phyloP scores from a whole-genome alignment of 2,888 invertebrate species.

The Sarcophaga subvicina region DNA sequence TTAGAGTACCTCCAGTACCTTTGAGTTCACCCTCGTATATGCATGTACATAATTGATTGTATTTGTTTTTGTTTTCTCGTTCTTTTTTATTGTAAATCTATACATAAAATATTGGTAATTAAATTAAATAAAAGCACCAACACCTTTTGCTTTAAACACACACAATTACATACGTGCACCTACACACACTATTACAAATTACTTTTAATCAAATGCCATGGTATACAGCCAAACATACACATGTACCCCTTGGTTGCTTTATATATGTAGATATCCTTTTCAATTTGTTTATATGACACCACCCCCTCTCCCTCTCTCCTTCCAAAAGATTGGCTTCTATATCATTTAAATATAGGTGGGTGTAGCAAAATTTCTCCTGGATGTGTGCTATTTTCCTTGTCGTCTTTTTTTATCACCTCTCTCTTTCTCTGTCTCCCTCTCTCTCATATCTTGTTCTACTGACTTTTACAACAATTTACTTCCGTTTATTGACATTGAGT shows the following conservation, averaged over 20 bases:
- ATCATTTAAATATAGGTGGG: not conserved
- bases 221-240: not conserved
- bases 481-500: conserved; percentile 46
- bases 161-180: not conserved
- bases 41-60: not conserved
- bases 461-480: conserved; percentile 29
- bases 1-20: rapidly evolving
- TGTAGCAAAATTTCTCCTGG: not conserved
- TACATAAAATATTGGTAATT: conserved; percentile 58
- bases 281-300: not conserved
- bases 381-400: not conserved
- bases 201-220: conserved; percentile 28
- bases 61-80: not conserved
- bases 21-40: not conserved
- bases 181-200: not conserved
- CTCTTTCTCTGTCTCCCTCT: not conserved
- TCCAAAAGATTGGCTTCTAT: not conserved
- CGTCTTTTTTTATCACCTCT: not conserved
- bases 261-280: not conserved
- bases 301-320: too few species aligned
- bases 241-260: not conserved
- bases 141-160: conserved; percentile 35
- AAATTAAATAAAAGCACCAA: conserved; percentile 64
- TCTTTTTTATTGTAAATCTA: conserved; percentile 19
- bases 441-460: not conserved